Conservation (phyloP, 2,797 vertebrate genomes). For the Okamejei kenojei region DNA sequence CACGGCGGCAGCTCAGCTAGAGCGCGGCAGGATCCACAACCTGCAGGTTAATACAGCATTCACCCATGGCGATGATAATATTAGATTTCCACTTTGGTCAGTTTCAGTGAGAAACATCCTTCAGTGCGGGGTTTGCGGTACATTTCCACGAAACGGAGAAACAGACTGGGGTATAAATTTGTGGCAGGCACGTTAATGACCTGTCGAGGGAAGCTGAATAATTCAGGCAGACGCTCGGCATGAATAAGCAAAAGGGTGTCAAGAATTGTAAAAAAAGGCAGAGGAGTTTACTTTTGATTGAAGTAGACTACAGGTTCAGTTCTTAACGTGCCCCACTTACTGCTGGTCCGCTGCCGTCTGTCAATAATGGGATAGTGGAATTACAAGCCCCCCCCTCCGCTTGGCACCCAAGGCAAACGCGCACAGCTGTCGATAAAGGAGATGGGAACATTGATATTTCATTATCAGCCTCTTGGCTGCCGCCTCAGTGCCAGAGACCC, state of each 20-base stretch:
- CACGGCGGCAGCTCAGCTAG: background rate
- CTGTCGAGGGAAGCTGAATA: background rate
- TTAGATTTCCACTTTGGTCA: background rate
- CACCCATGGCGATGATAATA: background rate
- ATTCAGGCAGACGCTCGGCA: background rate
- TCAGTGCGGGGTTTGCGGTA: background rate
- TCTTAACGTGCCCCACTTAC: background rate
- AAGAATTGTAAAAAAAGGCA: background rate
- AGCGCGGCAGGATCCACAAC: background rate
- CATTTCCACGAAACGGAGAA: background rate
- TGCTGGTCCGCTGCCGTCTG: background rate
- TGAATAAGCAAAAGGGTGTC: background rate
- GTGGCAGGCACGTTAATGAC: background rate
- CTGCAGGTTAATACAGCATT: background rate
- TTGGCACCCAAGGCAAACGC: background rate
- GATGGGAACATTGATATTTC: too few species aligned
- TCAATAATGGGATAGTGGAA: background rate
- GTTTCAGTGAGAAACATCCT: background rate
- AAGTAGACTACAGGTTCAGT: too few species aligned
- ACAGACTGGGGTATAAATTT: background rate
- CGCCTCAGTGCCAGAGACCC: too few species aligned
- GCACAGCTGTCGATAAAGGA: background rate
- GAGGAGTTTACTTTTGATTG: background rate
- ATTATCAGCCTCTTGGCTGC: too few species aligned
- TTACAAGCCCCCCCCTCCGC: too few species aligned